Base-by-base conservation (phyloP, 2,113 vertebrate species). In the Morone chrysops region DNA sequence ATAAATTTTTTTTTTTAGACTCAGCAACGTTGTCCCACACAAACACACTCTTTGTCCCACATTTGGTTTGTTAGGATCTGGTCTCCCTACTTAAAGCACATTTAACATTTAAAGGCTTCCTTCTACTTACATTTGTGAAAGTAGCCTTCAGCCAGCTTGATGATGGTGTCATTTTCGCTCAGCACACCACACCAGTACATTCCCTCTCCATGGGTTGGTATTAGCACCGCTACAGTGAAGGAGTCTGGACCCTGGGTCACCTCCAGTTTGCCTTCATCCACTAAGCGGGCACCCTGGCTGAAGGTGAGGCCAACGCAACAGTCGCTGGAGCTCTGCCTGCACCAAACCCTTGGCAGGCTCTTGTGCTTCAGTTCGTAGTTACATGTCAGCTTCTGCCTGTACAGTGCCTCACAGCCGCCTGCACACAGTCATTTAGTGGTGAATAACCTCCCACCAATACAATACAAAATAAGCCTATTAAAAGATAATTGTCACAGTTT, bases 141-240 rank as follows among this genome's bases (percentile, higher is more conserved):
- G 36, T 82, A 61, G 18, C 18, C 31, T 63, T 94, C 92, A 5
- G 87, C 84, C 83, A 95, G 83, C 76, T 90, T 93, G 61, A 92
- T 73, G 66, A 94, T 83, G 70, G 50, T 70, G 18, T 68, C 1
- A 11, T 86, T 56, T 16, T 2, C 11, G 17, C 54, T 70, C 76
- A 77, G 75, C 25, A 94, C 22, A 14, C 94, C 93, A 12, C 93
- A 94, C 93, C 94, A 93, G 83, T 92, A 92, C 25, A 91, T 50
- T 12, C 92, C 94, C 0, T 79, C 69, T 6, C 85, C 83, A 6
- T 74, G 61, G 11, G 45, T 6, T 7, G 76, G 83, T 8, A 74
- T 25, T 62, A 8, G 16, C 10, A 90, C 31, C 2, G 65, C 73
- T 47, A 94, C 51, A 1, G 51, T 87, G 77, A 94, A 94, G 41